phyloP scores from a whole-genome alignment of 2,888 invertebrate species.

The Eulithis prunata region DNA sequence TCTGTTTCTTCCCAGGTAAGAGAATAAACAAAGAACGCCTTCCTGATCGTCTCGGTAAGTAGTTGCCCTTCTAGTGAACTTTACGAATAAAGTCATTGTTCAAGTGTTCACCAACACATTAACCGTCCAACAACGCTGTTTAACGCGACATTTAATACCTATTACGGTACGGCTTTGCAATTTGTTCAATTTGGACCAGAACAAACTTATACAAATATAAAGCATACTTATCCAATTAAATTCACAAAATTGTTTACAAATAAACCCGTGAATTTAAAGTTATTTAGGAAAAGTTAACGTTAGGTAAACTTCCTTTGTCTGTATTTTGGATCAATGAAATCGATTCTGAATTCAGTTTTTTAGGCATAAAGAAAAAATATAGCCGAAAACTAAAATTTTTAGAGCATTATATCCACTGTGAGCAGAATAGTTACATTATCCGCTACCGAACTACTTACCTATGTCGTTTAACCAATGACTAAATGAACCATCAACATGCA shows the following conservation, averaged over 20 bases:
- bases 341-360: too few species aligned
- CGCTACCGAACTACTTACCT: not conserved
- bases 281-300: too few species aligned
- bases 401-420: too few species aligned
- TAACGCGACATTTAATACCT: not conserved
- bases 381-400: too few species aligned
- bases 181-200: not conserved
- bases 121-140: not conserved
- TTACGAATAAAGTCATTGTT: slow-evolving; percentile 4
- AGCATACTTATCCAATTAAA: too few species aligned
- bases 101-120: slow-evolving; percentile 1
- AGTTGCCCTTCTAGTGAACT: slow-evolving; percentile 38
- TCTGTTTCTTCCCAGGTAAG: slow-evolving; percentile 52
- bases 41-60: slow-evolving; percentile 30
- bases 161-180: not conserved
- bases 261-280: too few species aligned
- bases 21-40: slow-evolving; percentile 15
- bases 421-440: too few species aligned
- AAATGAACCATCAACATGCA: not conserved
- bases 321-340: too few species aligned
- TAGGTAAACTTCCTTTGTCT: too few species aligned
- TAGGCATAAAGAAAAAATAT: too few species aligned
- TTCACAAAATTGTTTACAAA: too few species aligned
- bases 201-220: not conserved
- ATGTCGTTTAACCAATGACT: not conserved